A percentile compares a stretch with the other conserved stretches of the same genome.
Conservation (phyloP, 2,113 vertebrate genomes). For the Podarcis raffonei region DNA sequence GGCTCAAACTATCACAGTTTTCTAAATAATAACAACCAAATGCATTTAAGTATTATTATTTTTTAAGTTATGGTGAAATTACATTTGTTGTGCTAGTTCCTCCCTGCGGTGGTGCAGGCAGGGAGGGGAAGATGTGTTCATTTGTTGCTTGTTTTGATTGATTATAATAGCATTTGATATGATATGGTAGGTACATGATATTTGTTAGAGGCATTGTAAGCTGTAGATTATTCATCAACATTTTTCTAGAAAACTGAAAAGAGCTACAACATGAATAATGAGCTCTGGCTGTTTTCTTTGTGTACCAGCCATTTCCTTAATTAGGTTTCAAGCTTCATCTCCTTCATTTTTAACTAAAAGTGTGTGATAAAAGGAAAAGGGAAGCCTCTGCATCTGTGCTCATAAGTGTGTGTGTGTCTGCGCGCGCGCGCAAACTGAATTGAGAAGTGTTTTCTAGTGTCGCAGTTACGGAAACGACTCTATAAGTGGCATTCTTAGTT, state of each 20-base stretch:
- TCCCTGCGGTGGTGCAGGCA: not conserved
- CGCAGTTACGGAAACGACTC: fast-evolving
- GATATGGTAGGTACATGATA: not conserved
- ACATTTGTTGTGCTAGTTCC: not conserved
- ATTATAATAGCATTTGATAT: constrained; percentile 45
- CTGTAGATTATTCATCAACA: constrained; percentile 48
- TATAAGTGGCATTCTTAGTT: not conserved
- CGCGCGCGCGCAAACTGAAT: not conserved
- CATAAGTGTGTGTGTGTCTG: not conserved
- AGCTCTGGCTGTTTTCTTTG: constrained; percentile 62
- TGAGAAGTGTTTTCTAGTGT: not conserved
- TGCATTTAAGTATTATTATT: not conserved
- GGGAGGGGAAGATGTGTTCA: not conserved
- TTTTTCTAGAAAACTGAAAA: constrained; percentile 55
- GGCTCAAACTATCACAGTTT: not conserved
- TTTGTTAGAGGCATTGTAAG: constrained; percentile 25
- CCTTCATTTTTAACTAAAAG: constrained; percentile 68
- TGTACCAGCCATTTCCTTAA: constrained; percentile 62
- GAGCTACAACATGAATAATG: constrained; percentile 64
- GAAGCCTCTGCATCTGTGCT: not conserved
- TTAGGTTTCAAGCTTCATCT: constrained; percentile 64
- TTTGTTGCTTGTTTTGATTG: constrained; percentile 42
- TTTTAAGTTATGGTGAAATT: not conserved
- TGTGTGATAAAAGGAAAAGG: not conserved
- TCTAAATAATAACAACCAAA: not conserved